Conservation (phyloP, 2,888 invertebrate genomes). For the Drosophila kuntzei region DNA sequence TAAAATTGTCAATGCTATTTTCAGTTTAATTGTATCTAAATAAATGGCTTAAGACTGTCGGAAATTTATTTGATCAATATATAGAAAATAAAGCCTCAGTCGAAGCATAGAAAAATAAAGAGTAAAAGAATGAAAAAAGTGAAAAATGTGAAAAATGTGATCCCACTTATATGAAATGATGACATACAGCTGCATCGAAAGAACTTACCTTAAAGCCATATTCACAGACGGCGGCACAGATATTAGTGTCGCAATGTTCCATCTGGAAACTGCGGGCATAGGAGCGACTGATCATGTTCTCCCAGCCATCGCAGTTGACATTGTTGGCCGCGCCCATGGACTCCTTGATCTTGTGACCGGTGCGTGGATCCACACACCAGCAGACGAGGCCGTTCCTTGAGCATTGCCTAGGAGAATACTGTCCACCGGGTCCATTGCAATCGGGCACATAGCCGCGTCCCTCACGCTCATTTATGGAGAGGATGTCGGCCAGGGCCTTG, state of each 20-base stretch:
- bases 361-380: conserved; percentile 92
- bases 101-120: too few relatives aligned
- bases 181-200: too few relatives aligned
- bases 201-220: conserved; percentile 91
- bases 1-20: too few relatives aligned
- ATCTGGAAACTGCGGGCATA: conserved; percentile 86
- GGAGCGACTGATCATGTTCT: conserved; percentile 84
- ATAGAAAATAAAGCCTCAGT: too few relatives aligned
- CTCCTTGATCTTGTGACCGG: conserved; percentile 91
- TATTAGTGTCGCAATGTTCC: conserved; percentile 88
- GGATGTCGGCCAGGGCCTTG: conserved; percentile 90
- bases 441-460: conserved; percentile 94
- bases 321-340: conserved; percentile 92
- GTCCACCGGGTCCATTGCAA: conserved; percentile 89
- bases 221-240: conserved; percentile 93
- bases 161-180: too few relatives aligned
- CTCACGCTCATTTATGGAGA: conserved; percentile 91
- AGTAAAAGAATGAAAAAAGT: too few relatives aligned
- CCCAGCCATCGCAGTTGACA: conserved; percentile 88
- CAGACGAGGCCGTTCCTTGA: conserved; percentile 94
- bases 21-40: too few relatives aligned
- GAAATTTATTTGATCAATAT: too few relatives aligned
- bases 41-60: too few relatives aligned
- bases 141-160: not conserved
- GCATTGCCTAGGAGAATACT: conserved; percentile 91